phyloP scores from a whole-genome alignment of 2,888 invertebrate species.

The Strigamia transsilvanica region DNA sequence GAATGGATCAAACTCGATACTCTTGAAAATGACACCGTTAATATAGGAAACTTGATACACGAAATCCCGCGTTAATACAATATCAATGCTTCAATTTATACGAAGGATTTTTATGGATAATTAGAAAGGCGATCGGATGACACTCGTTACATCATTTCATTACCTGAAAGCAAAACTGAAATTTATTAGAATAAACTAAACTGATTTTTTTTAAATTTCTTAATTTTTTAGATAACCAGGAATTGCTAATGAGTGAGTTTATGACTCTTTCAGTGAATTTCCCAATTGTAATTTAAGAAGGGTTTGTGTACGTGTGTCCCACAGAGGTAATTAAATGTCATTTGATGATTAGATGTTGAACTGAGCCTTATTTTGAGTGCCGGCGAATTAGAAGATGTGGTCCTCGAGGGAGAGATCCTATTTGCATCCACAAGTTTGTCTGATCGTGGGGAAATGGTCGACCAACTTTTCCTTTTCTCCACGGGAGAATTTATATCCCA shows the following conservation, averaged over 20 bases:
- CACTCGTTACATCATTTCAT: too few relatives aligned
- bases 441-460: slow-evolving; percentile 28
- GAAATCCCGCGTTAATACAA: too few relatives aligned
- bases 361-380: slow-evolving; percentile 13
- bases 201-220: neutral
- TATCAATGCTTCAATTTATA: too few relatives aligned
- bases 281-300: neutral
- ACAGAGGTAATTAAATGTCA: neutral
- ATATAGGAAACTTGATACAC: too few relatives aligned
- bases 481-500: slow-evolving; percentile 40
- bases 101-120: too few relatives aligned
- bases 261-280: neutral
- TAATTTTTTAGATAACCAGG: neutral
- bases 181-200: neutral
- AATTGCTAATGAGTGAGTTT: slow-evolving; percentile 13
- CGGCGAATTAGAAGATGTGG: slow-evolving; percentile 20
- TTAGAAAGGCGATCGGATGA: too few relatives aligned
- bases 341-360: slow-evolving; percentile 20
- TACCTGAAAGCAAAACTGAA: too few relatives aligned
- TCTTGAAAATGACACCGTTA: too few relatives aligned
- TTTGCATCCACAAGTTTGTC: slow-evolving; percentile 35
- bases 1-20: too few relatives aligned
- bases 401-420: slow-evolving; percentile 34
- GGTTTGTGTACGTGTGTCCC: neutral
- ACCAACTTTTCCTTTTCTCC: slow-evolving; percentile 10